These are phyloP conservation scores for Coregonus suidteri DNA, from an alignment of 2,797 vertebrate genomes.

Conservation along the genomic window DNA sequence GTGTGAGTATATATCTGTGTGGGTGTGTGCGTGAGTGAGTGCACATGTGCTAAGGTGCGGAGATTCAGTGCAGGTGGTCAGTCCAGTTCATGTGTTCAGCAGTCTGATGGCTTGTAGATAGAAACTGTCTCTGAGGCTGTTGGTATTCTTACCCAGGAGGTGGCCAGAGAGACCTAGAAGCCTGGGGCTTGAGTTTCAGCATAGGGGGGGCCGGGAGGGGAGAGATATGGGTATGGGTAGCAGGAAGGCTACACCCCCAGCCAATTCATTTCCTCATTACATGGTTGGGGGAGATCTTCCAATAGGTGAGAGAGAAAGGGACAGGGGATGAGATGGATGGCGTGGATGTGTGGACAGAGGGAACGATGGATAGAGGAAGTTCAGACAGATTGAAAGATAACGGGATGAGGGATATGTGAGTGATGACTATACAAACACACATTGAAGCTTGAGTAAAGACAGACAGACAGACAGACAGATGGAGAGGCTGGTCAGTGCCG, in stretches of 20 bases:
- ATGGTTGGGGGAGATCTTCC: slow-evolving; percentile 58
- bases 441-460: slow-evolving; percentile 27
- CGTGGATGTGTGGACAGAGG: slow-evolving; percentile 57
- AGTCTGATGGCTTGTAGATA: no score
- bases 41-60: no score
- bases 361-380: slow-evolving; percentile 53
- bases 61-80: no score
- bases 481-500: slow-evolving; percentile 25
- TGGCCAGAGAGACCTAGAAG: slow-evolving; percentile 29
- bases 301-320: slow-evolving; percentile 48
- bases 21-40: no score
- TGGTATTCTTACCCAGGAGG: neutral
- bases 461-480: slow-evolving; percentile 49
- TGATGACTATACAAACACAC: slow-evolving; percentile 14
- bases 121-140: no score
- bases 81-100: no score
- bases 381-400: slow-evolving; percentile 42
- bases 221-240: neutral
- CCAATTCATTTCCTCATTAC: slow-evolving; percentile 56
- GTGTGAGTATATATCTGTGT: no score
- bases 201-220: slow-evolving; percentile 16
- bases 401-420: slow-evolving; percentile 3
- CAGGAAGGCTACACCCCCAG: slow-evolving; percentile 56
- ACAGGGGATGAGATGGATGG: slow-evolving; percentile 56
- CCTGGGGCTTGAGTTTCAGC: slow-evolving; percentile 63